These are phyloP conservation scores for Chionomys nivalis DNA, from an alignment of 2,113 vertebrate species.

Conservation along the genomic window DNA sequence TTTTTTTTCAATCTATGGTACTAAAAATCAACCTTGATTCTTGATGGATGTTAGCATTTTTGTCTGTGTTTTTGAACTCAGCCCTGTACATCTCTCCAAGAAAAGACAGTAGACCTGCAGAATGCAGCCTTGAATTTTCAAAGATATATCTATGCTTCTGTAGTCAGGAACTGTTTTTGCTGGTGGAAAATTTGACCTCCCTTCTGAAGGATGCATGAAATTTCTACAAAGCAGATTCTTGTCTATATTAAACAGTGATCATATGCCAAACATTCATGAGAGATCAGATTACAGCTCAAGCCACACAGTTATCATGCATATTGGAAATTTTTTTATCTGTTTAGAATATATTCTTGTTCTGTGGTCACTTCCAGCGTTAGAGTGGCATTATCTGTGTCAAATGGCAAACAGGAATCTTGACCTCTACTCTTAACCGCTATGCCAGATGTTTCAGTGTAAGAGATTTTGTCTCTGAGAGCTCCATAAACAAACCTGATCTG, in stretches of 20 bases:
- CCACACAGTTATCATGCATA: background rate
- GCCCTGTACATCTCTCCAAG: background rate
- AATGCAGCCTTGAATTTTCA: background rate
- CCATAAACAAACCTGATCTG: slow-evolving; percentile 82
- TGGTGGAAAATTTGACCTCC: slow-evolving; percentile 3
- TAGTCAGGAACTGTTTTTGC: background rate
- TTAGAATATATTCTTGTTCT: background rate
- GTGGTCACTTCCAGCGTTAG: background rate
- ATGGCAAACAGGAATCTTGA: slow-evolving; percentile 61
- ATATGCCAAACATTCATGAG: background rate
- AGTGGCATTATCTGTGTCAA: background rate
- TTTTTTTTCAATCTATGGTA: background rate
- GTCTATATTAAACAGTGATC: background rate
- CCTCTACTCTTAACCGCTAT: slow-evolving; percentile 75
- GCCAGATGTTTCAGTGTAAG: slow-evolving; percentile 82
- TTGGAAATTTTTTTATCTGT: background rate
- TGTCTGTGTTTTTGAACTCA: background rate
- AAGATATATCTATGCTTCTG: background rate
- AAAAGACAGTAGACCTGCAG: background rate
- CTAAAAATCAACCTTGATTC: background rate
- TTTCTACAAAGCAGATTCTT: background rate
- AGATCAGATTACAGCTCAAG: background rate
- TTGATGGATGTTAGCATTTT: background rate
- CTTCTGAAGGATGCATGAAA: slow-evolving; percentile 47
- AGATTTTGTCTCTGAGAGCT: slow-evolving; percentile 79